Evolutionary conservation across 2,113 vertebrate species (phyloP), one percentile per base, ranked within the genome.

Genomic region (Xiphophorus hellerii): DNA sequence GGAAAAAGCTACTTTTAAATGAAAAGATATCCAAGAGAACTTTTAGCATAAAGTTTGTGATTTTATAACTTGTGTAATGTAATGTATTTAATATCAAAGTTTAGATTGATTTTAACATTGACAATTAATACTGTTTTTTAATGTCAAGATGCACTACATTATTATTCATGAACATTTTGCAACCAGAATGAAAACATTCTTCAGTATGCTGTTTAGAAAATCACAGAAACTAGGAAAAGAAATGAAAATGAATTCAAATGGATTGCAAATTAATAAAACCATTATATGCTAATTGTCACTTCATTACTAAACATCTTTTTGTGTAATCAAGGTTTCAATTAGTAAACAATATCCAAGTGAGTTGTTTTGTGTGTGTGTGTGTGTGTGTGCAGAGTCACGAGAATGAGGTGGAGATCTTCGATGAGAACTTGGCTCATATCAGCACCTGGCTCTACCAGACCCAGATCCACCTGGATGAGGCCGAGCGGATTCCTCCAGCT

Each of bases 381-480:
- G 27, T n/a, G 20, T 69, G 79, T n/a, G 78, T 75, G 31, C 79
- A 99, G 97, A 97, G 94, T 90, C 97, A 98, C 83, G 96, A 96
- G 89, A 96, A 94, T 33, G 97, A 99, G 86, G 92, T 99, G 91
- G 98, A 99, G 88, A 96, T 97, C 62, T 98, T 99, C 82, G 97
- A 99, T 13, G 97, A 97, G 85, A 98, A 97, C 83, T 93, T 99
- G 85, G 98, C 98, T 77, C 97, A 99, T 92, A 97, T 99, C 93
- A 99, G 97, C 91, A 99, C 98, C 60, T 99, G 97, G 97, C 94
- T 99, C 22, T 99, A 99, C 90, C 97, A 98, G 92, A 97, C 97
- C 4, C 97, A 98, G 94, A 96, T 98, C 54, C 94, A 96, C 25
- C 79, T 99, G 89, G 98, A 99, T 81, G 98, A 99, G 85, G 96